Percentiles rank a stretch among this genome's conserved stretches.
phyloP scores from a whole-genome alignment of 2,113 vertebrate species.

The Catharus fuscescens region DNA sequence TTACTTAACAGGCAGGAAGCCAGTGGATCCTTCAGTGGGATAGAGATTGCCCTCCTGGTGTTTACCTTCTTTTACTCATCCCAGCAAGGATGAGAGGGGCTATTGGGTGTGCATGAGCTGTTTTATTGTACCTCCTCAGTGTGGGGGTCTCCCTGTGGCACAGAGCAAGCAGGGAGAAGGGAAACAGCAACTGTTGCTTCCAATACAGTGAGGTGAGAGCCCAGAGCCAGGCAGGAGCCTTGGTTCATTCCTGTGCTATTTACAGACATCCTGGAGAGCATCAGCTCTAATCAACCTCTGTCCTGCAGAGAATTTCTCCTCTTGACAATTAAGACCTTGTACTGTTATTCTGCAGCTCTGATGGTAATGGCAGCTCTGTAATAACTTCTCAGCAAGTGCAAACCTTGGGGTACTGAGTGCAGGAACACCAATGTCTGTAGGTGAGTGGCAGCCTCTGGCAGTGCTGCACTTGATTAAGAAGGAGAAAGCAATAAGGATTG shows the following conservation, averaged over 20 bases:
- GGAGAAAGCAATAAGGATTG: not conserved
- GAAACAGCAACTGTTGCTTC: not conserved
- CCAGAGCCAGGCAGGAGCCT: not conserved
- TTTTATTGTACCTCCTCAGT: not conserved
- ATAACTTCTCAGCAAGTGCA: not conserved
- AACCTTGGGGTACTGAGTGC: not conserved
- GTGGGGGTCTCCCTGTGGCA: not conserved
- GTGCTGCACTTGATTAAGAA: not conserved
- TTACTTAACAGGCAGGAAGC: not conserved
- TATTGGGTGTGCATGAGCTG: not conserved
- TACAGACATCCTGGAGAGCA: not conserved
- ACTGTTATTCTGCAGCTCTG: not conserved
- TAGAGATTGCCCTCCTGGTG: not conserved
- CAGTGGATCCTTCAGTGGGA: not conserved
- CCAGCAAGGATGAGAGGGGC: not conserved
- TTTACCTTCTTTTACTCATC: not conserved
- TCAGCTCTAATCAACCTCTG: not conserved
- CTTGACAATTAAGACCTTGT: not conserved
- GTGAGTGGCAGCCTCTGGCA: not conserved
- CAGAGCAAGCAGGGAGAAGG: not conserved
- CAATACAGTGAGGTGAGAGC: not conserved
- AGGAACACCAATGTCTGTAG: not conserved
- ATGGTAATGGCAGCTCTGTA: conserved; percentile 15
- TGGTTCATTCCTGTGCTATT: not conserved
- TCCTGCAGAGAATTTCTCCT: conserved; percentile 8